Percentiles rank a stretch among this genome's conserved stretches.
These are phyloP conservation scores for Amniataba percoides DNA, from an alignment of 2,797 vertebrate species.

Conservation along the genomic window DNA sequence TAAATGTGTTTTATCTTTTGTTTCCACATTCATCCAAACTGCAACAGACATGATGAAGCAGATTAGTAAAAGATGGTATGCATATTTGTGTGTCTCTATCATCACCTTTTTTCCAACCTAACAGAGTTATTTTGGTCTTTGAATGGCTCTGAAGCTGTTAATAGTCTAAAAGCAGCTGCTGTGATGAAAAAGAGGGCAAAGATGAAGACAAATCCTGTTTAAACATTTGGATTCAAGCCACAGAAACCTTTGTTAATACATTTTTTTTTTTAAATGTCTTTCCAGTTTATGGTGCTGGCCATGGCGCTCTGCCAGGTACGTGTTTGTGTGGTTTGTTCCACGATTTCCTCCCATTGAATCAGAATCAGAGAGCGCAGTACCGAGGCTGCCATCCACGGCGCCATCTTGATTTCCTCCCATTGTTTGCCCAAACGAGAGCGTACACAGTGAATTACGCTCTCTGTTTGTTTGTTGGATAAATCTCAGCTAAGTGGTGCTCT, in stretches of 20 bases:
- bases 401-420: not conserved
- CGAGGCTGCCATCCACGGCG: too few species aligned
- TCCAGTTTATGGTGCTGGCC: conserved; percentile 76
- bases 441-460: conserved; percentile 3
- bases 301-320: conserved; percentile 76
- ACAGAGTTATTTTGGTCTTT: not conserved
- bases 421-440: conserved; percentile 1
- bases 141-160: not conserved
- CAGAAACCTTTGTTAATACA: not conserved
- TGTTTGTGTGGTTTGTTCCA: not conserved
- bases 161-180: not conserved
- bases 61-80: not conserved
- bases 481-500: conserved; percentile 33
- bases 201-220: not conserved
- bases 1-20: not conserved
- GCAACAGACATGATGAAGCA: not conserved
- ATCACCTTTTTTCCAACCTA: not conserved
- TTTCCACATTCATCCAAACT: not conserved
- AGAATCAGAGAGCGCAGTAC: too few species aligned
- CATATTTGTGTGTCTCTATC: not conserved
- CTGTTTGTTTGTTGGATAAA: conserved; percentile 45
- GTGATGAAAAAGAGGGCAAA: not conserved
- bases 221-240: not conserved
- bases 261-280: conserved; percentile 33
- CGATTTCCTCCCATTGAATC: not conserved